Evolutionary conservation across 1,140 invertebrate species (phyloP).

Genomic region (Ceratina australensis): DNA sequence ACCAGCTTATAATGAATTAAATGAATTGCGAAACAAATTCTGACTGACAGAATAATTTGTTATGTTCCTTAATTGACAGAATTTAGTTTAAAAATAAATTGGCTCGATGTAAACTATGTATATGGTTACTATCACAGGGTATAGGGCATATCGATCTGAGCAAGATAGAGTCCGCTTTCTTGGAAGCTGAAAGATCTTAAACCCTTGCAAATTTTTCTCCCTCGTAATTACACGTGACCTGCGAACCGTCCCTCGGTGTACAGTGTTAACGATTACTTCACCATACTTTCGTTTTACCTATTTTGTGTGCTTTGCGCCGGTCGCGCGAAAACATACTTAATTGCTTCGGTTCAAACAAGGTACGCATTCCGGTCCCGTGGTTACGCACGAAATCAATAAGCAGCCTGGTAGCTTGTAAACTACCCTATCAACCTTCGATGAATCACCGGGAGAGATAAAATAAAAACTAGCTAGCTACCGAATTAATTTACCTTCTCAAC

Average conservation of each 20-base stretch:
- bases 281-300: background rate
- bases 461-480: no score
- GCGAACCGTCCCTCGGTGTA: slow-evolving; percentile 13
- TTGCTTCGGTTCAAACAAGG: slow-evolving; percentile 4
- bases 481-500: no score
- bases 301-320: background rate
- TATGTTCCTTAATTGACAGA: background rate
- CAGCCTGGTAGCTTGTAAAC: background rate
- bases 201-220: slow-evolving; percentile 37
- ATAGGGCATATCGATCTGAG: slow-evolving; percentile 47
- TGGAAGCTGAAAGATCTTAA: slow-evolving; percentile 37
- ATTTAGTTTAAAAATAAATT: no score
- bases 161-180: slow-evolving; percentile 11
- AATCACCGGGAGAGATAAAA: background rate
- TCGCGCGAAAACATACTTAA: slow-evolving; percentile 9
- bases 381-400: slow-evolving; percentile 2
- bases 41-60: background rate
- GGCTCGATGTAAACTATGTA: background rate
- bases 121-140: background rate
- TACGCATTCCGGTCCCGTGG: slow-evolving; percentile 19
- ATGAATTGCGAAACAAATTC: no score
- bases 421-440: background rate
- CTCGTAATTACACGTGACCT: slow-evolving; percentile 51
- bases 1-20: background rate
- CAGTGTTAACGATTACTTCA: slow-evolving; percentile 38